Evolutionary conservation across 2,888 invertebrate species (phyloP).

Genomic region (Isoperla grammatica): DNA sequence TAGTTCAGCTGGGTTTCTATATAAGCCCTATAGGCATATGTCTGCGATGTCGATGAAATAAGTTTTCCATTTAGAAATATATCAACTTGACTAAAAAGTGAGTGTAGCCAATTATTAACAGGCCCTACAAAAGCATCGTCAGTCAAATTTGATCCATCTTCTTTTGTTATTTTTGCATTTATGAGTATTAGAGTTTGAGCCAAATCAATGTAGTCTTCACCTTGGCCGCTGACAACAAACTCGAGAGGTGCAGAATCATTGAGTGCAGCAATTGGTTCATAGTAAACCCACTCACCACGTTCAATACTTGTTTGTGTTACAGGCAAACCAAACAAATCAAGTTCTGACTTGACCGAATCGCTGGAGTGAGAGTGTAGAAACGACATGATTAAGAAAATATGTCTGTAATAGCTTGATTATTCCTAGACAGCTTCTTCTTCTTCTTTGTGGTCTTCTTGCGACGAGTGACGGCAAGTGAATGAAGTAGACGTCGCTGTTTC

Average conservation of each 20-base stretch:
- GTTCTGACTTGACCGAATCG: conserved; percentile 9
- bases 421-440: not conserved
- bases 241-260: conserved; percentile 3
- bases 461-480: too few relatives aligned
- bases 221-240: not conserved
- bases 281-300: conserved; percentile 30
- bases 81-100: conserved; percentile 33
- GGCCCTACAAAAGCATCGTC: conserved; percentile 25
- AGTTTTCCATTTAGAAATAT: conserved; percentile 35
- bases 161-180: conserved; percentile 7
- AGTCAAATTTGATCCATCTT: conserved; percentile 7
- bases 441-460: not conserved
- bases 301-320: conserved; percentile 25
- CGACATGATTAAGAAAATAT: not conserved
- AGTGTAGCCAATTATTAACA: conserved; percentile 32
- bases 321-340: conserved; percentile 34
- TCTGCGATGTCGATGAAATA: conserved; percentile 28
- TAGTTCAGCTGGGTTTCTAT: conserved; percentile 34
- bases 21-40: conserved; percentile 32
- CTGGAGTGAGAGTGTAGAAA: not conserved
- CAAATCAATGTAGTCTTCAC: conserved; percentile 8
- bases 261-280: conserved; percentile 18
- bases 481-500: too few relatives aligned
- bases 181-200: not conserved
- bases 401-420: not conserved